Conservation (phyloP, 64 coral and sea anemone genomes). For the Dendronephthya gigantea region DNA sequence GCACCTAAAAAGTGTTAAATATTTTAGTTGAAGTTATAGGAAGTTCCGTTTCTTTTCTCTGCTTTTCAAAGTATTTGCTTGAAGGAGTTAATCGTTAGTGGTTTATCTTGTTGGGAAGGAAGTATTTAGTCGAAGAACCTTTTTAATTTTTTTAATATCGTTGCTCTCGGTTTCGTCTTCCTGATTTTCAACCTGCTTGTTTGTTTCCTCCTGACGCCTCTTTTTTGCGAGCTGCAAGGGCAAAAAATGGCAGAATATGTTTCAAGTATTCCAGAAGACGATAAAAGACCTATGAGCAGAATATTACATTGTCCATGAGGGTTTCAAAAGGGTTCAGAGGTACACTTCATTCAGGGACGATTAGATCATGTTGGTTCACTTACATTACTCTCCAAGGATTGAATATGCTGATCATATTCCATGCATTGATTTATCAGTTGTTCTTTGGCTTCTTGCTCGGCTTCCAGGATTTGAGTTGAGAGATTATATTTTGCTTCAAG, state of each 20-base stretch:
- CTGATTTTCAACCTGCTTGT: conserved; percentile 15
- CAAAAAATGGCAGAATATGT: background rate
- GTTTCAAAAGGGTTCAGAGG: too few species aligned
- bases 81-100: too few species aligned
- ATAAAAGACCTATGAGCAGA: conserved; percentile 2
- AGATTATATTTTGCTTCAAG: conserved; percentile 70
- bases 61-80: too few species aligned
- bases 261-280: background rate
- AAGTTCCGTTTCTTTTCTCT: too few species aligned
- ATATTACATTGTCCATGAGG: background rate
- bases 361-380: too few species aligned
- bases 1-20: conserved; percentile 44
- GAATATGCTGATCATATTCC: conserved; percentile 59
- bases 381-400: conserved; percentile 61
- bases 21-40: background rate
- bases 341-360: too few species aligned
- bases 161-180: conserved; percentile 53
- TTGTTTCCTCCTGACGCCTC: background rate
- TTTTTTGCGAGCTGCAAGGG: background rate
- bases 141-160: conserved; percentile 61
- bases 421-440: conserved; percentile 77
- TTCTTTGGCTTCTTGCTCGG: conserved; percentile 79
- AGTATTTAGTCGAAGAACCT: conserved; percentile 24
- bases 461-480: conserved; percentile 61
- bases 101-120: background rate